Percentiles rank a stretch among this genome's conserved stretches.
Conservation (phyloP, 2,888 invertebrate genomes). For the Chloroclysta siterata region DNA sequence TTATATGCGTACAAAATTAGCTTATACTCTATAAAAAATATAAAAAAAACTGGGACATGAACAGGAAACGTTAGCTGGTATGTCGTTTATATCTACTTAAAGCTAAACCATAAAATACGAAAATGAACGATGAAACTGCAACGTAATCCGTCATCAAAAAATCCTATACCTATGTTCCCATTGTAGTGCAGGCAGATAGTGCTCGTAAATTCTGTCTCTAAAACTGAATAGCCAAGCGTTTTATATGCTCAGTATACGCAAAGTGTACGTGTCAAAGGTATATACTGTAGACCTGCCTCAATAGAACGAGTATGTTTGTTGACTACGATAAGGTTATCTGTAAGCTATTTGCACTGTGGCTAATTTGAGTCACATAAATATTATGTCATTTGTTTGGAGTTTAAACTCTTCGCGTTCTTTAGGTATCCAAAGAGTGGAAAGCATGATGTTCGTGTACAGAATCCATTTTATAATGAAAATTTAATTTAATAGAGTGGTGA, state of each 20-base stretch:
- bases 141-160: neutral
- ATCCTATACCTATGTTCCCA: neutral
- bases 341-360: neutral
- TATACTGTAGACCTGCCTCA: conserved; percentile 6
- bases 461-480: neutral
- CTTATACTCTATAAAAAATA: neutral
- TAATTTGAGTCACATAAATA: conserved; percentile 5
- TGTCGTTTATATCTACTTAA: neutral
- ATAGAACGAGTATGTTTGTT: conserved; percentile 10
- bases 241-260: neutral
- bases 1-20: neutral
- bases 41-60: neutral
- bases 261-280: conserved; percentile 3
- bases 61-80: neutral
- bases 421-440: neutral
- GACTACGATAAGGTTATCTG: conserved; percentile 9
- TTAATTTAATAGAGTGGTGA: conserved; percentile 6
- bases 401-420: neutral
- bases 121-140: neutral
- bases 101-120: neutral
- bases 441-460: neutral
- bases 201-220: neutral
- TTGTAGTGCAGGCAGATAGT: neutral
- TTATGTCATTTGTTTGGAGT: neutral
- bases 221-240: neutral